Evolutionary conservation across 2,797 vertebrate species (phyloP).

Genomic region (Chaetodon trifasciatus): DNA sequence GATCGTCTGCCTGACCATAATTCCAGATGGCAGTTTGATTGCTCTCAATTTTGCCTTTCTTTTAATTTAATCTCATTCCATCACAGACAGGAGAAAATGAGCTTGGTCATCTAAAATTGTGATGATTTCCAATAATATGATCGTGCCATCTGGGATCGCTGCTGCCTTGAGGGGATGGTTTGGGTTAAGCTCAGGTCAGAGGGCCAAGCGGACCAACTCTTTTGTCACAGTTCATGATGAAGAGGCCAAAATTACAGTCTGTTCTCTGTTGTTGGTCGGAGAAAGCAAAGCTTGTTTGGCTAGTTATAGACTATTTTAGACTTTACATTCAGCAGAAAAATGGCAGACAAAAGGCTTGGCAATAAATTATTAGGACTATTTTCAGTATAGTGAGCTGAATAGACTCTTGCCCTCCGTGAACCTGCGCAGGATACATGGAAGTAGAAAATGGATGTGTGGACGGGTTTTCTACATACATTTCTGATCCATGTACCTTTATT

Average conservation of each 20-base stretch:
- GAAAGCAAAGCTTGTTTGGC: constrained; percentile 4
- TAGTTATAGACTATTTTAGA: not conserved
- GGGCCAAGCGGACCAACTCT: constrained; percentile 36
- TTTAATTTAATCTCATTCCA: constrained; percentile 64
- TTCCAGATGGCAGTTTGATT: constrained; percentile 75
- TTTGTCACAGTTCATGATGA: constrained; percentile 16
- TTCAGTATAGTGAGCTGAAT: not conserved
- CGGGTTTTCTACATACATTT: constrained; percentile 10
- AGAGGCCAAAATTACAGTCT: constrained; percentile 21
- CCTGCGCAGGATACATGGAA: not conserved
- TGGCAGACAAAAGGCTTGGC: not conserved
- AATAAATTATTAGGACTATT: constrained; percentile 13
- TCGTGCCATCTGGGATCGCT: constrained; percentile 53
- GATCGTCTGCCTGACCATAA: constrained; percentile 57
- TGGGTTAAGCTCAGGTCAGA: constrained; percentile 56
- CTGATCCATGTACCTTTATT: constrained; percentile 7
- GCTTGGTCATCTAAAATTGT: constrained; percentile 54
- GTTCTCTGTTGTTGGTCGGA: not conserved
- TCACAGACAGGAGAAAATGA: constrained; percentile 63
- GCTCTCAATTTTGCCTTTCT: constrained; percentile 59
- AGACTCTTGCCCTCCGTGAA: not conserved
- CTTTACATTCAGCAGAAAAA: constrained; percentile 5
- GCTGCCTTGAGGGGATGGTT: constrained; percentile 12
- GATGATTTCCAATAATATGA: constrained; percentile 63
- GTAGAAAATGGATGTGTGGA: not conserved